phyloP scores from a whole-genome alignment of 2,888 invertebrate genomes.

The Acronicta aceris region DNA sequence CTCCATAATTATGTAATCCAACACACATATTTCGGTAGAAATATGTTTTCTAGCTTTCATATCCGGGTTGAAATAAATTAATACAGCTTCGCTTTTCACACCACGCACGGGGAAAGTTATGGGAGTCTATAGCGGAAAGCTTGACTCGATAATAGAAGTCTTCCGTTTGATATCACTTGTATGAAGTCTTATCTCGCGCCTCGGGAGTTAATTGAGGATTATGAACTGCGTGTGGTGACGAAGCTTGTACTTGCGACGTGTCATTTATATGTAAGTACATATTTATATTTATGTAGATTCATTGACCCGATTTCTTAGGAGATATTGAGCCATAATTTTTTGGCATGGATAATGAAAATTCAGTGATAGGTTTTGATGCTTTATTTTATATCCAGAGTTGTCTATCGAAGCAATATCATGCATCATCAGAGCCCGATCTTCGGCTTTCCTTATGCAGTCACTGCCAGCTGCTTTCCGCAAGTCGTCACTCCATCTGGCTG shows the following conservation, averaged over 20 bases:
- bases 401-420: too few relatives aligned
- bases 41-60: neutral
- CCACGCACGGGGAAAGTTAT: conserved; percentile 32
- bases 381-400: too few relatives aligned
- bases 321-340: neutral
- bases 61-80: neutral
- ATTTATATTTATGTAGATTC: neutral
- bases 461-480: too few relatives aligned
- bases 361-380: too few relatives aligned
- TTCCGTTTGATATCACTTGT: conserved; percentile 42
- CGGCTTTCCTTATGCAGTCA: too few relatives aligned
- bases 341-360: too few relatives aligned
- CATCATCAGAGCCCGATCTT: too few relatives aligned
- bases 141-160: conserved; percentile 25
- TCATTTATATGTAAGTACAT: neutral
- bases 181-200: conserved; percentile 40
- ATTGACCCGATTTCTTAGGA: conserved; percentile 14
- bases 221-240: conserved; percentile 24
- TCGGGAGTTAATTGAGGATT: conserved; percentile 42
- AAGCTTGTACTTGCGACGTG: conserved; percentile 5
- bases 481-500: too few relatives aligned
- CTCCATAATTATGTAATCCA: too few relatives aligned
- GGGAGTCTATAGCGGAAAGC: conserved; percentile 29
- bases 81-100: conserved; percentile 5
- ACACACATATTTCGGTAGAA: too few relatives aligned